Evolutionary conservation across 2,888 invertebrate genomes (phyloP).

Genomic region (Chrysina gloriosa): DNA sequence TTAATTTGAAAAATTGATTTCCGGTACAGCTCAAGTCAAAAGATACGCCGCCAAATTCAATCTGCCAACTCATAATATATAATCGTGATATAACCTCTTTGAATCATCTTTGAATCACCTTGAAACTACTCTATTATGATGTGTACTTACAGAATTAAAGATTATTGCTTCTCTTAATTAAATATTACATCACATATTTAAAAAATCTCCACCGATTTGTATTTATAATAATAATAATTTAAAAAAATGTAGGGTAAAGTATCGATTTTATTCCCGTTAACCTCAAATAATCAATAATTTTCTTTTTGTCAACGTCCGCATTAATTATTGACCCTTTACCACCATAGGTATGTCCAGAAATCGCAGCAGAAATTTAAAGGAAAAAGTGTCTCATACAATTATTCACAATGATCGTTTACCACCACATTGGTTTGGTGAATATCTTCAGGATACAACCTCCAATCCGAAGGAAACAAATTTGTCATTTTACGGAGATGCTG

Average conservation of each 20-base stretch:
- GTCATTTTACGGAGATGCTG: background rate
- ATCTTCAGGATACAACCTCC: background rate
- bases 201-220: no score
- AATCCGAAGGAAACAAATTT: no score
- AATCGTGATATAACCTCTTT: no score
- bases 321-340: constrained; percentile 13
- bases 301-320: constrained; percentile 16
- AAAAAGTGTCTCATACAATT: constrained; percentile 42
- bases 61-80: background rate
- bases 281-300: constrained; percentile 42
- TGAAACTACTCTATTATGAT: no score
- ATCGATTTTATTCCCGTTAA: constrained; percentile 36
- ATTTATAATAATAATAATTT: no score
- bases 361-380: constrained; percentile 49
- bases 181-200: no score
- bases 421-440: constrained; percentile 25
- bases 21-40: constrained; percentile 39
- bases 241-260: no score
- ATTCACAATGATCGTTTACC: background rate
- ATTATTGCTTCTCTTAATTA: no score
- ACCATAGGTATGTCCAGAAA: constrained; percentile 50
- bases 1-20: constrained; percentile 20
- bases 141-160: no score
- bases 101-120: no score
- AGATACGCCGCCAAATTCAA: constrained; percentile 18